Conservation (phyloP, 92 coral and sea anemone genomes). For the Pocillopora meandrina region DNA sequence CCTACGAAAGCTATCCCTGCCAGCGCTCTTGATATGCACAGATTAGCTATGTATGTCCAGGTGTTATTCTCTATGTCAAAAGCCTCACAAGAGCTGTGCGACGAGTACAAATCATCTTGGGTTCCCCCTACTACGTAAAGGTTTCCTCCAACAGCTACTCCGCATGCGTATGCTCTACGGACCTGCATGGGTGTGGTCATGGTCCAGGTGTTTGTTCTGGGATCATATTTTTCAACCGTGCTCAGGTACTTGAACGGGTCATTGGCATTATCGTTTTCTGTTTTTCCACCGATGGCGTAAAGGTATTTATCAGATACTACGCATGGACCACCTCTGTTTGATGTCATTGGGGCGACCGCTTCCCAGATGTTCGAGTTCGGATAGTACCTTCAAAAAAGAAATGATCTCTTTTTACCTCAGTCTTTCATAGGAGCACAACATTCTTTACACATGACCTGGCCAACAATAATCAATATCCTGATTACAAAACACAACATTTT, state of each 20-base stretch:
- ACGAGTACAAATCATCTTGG: constrained; percentile 81
- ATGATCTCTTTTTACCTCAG: too few species aligned
- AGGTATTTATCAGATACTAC: constrained; percentile 77
- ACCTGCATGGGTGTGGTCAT: constrained; percentile 77
- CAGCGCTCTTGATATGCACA: constrained; percentile 85
- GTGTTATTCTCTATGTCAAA: constrained; percentile 63
- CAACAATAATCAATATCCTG: not conserved
- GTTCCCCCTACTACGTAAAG: constrained; percentile 89
- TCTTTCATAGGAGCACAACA: too few species aligned
- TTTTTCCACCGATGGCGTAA: constrained; percentile 98
- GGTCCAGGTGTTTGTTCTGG: constrained; percentile 75
- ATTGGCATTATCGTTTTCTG: constrained; percentile 72
- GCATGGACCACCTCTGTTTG: constrained; percentile 94
- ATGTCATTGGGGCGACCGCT: constrained; percentile 75
- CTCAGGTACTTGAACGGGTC: constrained; percentile 75
- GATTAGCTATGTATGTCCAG: constrained; percentile 79
- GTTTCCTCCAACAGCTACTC: constrained; percentile 64
- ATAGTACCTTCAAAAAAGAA: constrained; percentile 57
- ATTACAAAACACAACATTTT: not conserved
- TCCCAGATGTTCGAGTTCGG: constrained; percentile 83
- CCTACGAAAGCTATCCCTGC: constrained; percentile 84
- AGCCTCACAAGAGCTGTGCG: constrained; percentile 89
- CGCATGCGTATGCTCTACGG: constrained; percentile 91
- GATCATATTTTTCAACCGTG: constrained; percentile 79
- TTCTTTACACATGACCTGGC: too few species aligned